Base-by-base conservation (phyloP, 2,888 invertebrate genomes). In the Encarsia formosa region DNA sequence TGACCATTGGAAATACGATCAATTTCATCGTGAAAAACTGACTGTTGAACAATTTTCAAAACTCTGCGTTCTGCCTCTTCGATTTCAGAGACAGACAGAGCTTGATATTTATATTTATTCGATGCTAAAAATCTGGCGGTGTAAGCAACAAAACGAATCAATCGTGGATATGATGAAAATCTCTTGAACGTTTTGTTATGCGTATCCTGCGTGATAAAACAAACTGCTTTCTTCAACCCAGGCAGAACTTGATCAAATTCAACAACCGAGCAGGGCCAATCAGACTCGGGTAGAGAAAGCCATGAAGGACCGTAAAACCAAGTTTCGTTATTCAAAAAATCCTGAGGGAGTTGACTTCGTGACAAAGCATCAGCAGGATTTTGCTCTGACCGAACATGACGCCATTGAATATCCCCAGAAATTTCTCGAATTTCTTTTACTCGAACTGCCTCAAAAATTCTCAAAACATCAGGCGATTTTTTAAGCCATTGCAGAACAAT, bases 251-350 rank as follows among this genome's bases (percentile, higher is more conserved):
- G n/a, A n/a, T n/a, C n/a, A n/a, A n/a, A n/a, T n/a, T n/a, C n/a
- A n/a, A n/a, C n/a, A n/a, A n/a, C 34, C 5, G 34, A n/a, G 5
- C 15, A 8, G 3, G 42, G 42, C 42, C 42, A 42, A 4, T 13
- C 3, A 13, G 3, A 19, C 16, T 37, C 29, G 18, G 19, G 3
- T 2, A 9, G 15, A 9, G 9, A 11, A 8, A 59, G 18, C 54
- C 56, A 60, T 1, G 13, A 9, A 6, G 59, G 55, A 1, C 62
- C 62, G n/a, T 49, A n/a, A 40, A 39, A 38, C 57, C 59, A 62
- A 5, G 49, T 6, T 9, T 26, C 2, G 20, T 57, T 51, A n/a
- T 31, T 35, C 20, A 48, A 16, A 4, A 19, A 38, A 38, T 26
- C 37, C 2, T 18, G 5, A 13, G 16, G 46, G 19, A 19, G 6